A percentile compares a stretch with the other conserved stretches of the same genome.
Evolutionary conservation across 2,888 invertebrate genomes (phyloP).

Genomic region (Dasysyrphus tricinctus): DNA sequence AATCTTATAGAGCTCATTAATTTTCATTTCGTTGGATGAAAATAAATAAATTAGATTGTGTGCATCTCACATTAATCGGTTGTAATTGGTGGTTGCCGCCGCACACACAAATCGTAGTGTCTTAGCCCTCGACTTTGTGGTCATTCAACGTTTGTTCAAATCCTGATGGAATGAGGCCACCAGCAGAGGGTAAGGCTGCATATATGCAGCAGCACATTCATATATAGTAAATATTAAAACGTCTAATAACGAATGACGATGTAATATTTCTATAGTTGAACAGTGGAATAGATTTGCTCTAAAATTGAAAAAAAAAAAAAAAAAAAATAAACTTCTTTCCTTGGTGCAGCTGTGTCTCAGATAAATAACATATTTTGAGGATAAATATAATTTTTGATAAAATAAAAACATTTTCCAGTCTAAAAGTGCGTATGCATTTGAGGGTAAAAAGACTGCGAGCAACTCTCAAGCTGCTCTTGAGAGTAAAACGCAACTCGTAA

Average conservation of each 20-base stretch:
- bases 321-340: too few species aligned
- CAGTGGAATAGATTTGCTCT: background rate
- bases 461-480: too few species aligned
- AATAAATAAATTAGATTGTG: slow-evolving; percentile 55
- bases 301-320: too few species aligned
- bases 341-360: too few species aligned
- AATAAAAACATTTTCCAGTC: too few species aligned
- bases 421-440: too few species aligned
- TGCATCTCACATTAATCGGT: slow-evolving; percentile 58
- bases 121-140: slow-evolving; percentile 23
- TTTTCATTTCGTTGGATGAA: slow-evolving; percentile 40
- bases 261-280: background rate
- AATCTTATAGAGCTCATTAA: slow-evolving; percentile 39
- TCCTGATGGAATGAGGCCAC: background rate
- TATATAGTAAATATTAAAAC: background rate
- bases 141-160: slow-evolving; percentile 2
- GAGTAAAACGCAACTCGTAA: too few species aligned
- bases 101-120: slow-evolving; percentile 19
- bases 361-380: too few species aligned
- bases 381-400: too few species aligned
- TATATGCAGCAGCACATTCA: background rate
- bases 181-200: background rate
- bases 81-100: slow-evolving; percentile 51
- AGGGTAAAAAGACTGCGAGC: too few species aligned
- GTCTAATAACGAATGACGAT: background rate